Percentiles rank a stretch among this genome's conserved stretches.
phyloP scores from a whole-genome alignment of 1,140 invertebrate species.

The Lordiphosa clarofinis region DNA sequence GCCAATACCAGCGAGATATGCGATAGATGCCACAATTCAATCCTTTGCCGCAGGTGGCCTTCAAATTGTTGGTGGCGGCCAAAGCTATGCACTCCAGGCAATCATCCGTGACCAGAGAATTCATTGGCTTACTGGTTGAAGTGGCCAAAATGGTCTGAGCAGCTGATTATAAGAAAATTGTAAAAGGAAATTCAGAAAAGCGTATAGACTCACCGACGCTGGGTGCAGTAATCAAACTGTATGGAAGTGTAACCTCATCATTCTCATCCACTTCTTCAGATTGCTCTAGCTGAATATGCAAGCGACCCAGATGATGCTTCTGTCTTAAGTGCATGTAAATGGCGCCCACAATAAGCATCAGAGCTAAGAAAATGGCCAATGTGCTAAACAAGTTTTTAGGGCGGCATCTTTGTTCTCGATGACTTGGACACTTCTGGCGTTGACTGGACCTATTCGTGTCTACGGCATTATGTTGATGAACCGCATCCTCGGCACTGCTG shows the following conservation, averaged over 20 bases:
- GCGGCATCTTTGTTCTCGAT: conserved; percentile 10
- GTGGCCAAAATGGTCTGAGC: conserved; percentile 23
- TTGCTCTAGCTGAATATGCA: conserved; percentile 21
- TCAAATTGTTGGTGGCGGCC: conserved; percentile 33
- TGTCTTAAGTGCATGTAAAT: conserved; percentile 61
- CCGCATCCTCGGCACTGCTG: conserved; percentile 15
- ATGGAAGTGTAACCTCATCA: not conserved
- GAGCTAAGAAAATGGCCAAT: conserved; percentile 30
- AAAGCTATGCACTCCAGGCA: conserved; percentile 49
- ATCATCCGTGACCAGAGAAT: conserved; percentile 13
- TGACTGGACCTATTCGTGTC: not conserved
- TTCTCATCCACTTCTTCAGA: not conserved
- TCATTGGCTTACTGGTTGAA: conserved; percentile 13
- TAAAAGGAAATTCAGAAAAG: no score
- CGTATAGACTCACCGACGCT: conserved; percentile 1
- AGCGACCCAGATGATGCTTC: conserved; percentile 56
- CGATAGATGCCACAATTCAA: conserved; percentile 59
- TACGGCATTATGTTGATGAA: conserved; percentile 24
- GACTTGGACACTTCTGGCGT: not conserved
- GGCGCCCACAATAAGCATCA: conserved; percentile 54
- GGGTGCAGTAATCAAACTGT: conserved; percentile 12
- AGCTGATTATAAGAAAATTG: conserved; percentile 13
- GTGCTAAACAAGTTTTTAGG: conserved; percentile 33
- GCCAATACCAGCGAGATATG: conserved; percentile 62
- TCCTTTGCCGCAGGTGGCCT: conserved; percentile 24